A percentile compares a stretch with the other conserved stretches of the same genome.
Conservation (phyloP, 2,888 invertebrate species). For the Hermaeophaga mercurialis region DNA sequence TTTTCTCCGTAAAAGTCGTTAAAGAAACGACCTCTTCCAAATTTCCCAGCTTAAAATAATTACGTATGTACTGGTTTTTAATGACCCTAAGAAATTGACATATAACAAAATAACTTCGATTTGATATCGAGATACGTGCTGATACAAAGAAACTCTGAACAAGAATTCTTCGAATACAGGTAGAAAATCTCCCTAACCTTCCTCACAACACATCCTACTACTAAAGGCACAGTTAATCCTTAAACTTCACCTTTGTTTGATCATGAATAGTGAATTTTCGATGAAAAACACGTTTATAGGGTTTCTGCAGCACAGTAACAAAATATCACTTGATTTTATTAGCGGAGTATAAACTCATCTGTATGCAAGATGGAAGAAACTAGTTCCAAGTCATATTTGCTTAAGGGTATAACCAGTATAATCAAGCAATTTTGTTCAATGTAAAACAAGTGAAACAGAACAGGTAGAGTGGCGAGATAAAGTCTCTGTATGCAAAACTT, state of each 20-base stretch:
- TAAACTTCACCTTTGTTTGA: conserved; percentile 21
- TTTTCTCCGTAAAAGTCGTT: neutral
- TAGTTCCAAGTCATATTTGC: conserved; percentile 31
- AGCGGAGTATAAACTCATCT: conserved; percentile 21
- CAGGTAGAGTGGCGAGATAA: conserved; percentile 16
- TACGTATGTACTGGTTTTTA: neutral
- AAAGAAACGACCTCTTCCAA: neutral
- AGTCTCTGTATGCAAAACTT: conserved; percentile 6
- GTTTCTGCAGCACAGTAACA: conserved; percentile 4
- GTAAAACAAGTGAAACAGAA: conserved; percentile 32
- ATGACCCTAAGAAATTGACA: neutral
- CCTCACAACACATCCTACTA: neutral
- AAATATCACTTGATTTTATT: conserved; percentile 23
- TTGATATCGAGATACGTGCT: conserved; percentile 7
- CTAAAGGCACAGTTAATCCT: neutral
- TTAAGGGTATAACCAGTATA: conserved; percentile 33
- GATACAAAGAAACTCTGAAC: conserved; percentile 5
- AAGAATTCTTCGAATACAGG: conserved; percentile 7
- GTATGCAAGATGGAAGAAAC: conserved; percentile 26
- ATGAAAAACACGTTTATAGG: conserved; percentile 18
- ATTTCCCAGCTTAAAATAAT: neutral
- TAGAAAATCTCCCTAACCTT: conserved; percentile 7
- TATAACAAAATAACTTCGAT: neutral
- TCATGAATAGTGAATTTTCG: conserved; percentile 12
- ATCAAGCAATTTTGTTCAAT: conserved; percentile 30